phyloP scores from a whole-genome alignment of 2,888 invertebrate genomes.

The Hirtodrosophila alboralis region DNA sequence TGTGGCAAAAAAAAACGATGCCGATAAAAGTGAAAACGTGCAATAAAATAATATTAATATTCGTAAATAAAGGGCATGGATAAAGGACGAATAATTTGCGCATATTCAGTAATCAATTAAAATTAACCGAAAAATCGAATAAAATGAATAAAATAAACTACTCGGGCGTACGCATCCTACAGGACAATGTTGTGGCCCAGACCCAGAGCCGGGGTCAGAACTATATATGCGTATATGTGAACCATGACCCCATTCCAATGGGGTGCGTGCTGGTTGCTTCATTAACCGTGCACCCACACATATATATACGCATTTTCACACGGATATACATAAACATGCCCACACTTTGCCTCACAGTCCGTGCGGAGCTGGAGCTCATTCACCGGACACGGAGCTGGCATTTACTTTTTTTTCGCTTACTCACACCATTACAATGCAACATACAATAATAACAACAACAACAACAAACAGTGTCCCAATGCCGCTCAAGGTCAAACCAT shows the following conservation, averaged over 20 bases:
- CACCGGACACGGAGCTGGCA: conserved; percentile 55
- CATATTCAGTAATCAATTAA: conserved; percentile 78
- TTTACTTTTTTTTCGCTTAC: conserved; percentile 54
- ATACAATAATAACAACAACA: conserved; percentile 57
- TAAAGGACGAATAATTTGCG: conserved; percentile 61
- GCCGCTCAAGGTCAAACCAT: conserved; percentile 82
- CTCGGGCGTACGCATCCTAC: conserved; percentile 20
- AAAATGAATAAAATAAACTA: conserved; percentile 58
- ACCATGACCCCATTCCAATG: conserved; percentile 72
- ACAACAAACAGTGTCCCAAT: conserved; percentile 60
- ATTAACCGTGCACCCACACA: conserved; percentile 60
- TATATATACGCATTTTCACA: conserved; percentile 8
- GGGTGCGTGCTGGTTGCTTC: conserved; percentile 72
- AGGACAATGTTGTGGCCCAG: conserved; percentile 44
- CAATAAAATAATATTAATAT: conserved; percentile 39
- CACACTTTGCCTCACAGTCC: conserved; percentile 8
- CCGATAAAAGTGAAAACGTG: conserved; percentile 63
- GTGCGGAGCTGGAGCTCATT: conserved; percentile 38
- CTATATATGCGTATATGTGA: conserved; percentile 33
- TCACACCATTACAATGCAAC: conserved; percentile 68
- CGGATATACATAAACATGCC: conserved; percentile 41
- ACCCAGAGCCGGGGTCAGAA: conserved; percentile 4
- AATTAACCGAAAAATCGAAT: conserved; percentile 77
- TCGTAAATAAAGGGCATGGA: conserved; percentile 28
- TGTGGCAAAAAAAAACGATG: conserved; percentile 11